phyloP scores from a whole-genome alignment of 2,888 invertebrate genomes.

The Monochamus alternatus region DNA sequence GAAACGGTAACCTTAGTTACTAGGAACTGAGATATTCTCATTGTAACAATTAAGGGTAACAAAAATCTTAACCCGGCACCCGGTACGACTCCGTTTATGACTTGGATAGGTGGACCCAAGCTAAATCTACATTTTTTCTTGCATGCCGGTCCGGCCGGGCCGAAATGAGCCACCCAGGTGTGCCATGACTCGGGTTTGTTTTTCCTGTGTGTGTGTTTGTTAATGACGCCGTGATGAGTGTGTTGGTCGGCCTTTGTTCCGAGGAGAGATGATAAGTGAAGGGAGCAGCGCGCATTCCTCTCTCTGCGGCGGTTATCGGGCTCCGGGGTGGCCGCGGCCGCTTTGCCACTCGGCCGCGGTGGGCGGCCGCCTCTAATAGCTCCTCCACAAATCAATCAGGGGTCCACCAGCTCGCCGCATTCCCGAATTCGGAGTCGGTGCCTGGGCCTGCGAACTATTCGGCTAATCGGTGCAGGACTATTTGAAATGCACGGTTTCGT shows the following conservation, averaged over 20 bases:
- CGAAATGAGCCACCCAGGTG: constrained; percentile 69
- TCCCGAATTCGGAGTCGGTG: constrained; percentile 40
- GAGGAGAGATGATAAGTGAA: constrained; percentile 53
- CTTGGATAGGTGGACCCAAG: background rate
- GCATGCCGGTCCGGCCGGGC: constrained; percentile 41
- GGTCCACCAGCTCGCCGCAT: constrained; percentile 44
- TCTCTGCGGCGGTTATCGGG: constrained; percentile 63
- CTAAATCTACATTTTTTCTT: background rate
- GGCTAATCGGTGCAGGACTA: no score
- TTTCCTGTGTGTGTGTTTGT: constrained; percentile 68
- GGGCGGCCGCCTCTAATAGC: constrained; percentile 67
- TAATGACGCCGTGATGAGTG: constrained; percentile 71
- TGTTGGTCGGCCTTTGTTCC: constrained; percentile 63
- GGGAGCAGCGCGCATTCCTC: constrained; percentile 55
- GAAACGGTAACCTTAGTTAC: no score
- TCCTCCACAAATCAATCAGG: constrained; percentile 69
- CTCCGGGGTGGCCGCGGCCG: constrained; percentile 66
- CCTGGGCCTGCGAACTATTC: constrained; percentile 3
- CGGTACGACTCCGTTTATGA: no score
- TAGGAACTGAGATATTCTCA: no score
- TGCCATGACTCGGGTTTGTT: constrained; percentile 68
- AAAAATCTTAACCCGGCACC: no score
- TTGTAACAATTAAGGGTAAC: no score
- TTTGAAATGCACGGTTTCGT: no score
- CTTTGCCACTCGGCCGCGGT: constrained; percentile 61